Percentiles rank a stretch among this genome's conserved stretches.
Evolutionary conservation across 2,888 invertebrate species (phyloP).

Genomic region (Thyatira batis): DNA sequence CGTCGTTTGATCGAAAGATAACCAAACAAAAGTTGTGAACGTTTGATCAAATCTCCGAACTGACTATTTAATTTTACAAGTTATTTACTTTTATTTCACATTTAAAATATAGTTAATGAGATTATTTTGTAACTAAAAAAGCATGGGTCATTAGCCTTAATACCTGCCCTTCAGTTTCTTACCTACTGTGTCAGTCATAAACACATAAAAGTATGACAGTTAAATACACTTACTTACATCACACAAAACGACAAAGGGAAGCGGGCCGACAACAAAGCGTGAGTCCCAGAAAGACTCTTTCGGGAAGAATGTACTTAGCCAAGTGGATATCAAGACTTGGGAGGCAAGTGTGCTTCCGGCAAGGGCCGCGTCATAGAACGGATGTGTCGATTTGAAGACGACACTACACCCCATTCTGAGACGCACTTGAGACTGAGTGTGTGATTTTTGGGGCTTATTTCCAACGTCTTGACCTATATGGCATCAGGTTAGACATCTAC

Average conservation of each 20-base stretch:
- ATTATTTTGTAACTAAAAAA: no score
- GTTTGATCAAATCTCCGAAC: not conserved
- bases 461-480: slow-evolving; percentile 33
- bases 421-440: slow-evolving; percentile 34
- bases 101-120: no score
- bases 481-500: not conserved
- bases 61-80: not conserved
- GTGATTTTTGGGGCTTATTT: slow-evolving; percentile 36
- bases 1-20: not conserved
- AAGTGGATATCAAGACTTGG: slow-evolving; percentile 43
- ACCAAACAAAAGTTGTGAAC: not conserved
- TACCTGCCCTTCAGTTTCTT: no score
- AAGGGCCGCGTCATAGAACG: slow-evolving; percentile 46
- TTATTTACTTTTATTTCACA: no score
- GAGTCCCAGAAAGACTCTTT: slow-evolving; percentile 27
- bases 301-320: slow-evolving; percentile 38
- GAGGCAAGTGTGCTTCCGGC: slow-evolving; percentile 42
- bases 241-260: not conserved
- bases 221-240: no score
- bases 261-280: slow-evolving; percentile 14
- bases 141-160: no score
- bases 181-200: no score
- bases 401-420: slow-evolving; percentile 34
- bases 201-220: no score
- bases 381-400: slow-evolving; percentile 49